A percentile compares a stretch with the other conserved stretches of the same genome.
Conservation (phyloP, 2,113 vertebrate genomes). For the Ammospiza caudacuta region DNA sequence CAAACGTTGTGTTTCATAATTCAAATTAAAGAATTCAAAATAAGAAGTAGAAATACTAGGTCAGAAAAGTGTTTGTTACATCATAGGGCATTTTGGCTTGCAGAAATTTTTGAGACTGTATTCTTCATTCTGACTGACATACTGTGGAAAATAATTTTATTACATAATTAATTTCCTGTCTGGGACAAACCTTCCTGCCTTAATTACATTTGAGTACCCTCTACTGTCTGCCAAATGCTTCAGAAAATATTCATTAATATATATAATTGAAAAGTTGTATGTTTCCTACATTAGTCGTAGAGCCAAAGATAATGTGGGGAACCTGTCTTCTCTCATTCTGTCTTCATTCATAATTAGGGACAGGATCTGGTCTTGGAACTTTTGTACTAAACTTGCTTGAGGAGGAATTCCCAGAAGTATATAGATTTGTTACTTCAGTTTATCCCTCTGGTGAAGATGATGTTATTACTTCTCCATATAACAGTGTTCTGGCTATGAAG, state of each 20-base stretch:
- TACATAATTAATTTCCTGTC: not conserved
- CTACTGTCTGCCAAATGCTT: not conserved
- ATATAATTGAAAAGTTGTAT: not conserved
- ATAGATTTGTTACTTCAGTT: conserved; percentile 89
- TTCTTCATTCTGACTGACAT: not conserved
- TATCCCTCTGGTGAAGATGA: conserved; percentile 94
- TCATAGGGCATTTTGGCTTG: not conserved
- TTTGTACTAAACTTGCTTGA: conserved; percentile 88
- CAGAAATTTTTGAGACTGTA: not conserved
- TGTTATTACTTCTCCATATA: conserved; percentile 96
- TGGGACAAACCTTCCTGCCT: not conserved
- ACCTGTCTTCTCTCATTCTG: not conserved
- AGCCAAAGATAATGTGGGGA: not conserved
- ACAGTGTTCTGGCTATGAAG: conserved; percentile 93
- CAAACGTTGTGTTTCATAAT: not conserved
- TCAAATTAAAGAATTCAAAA: not conserved
- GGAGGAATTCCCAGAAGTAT: conserved; percentile 95
- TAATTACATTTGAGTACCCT: not conserved
- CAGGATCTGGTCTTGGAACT: conserved; percentile 95
- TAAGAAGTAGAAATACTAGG: not conserved
- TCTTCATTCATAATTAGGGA: conserved; percentile 78
- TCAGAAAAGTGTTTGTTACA: not conserved
- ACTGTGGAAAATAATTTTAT: not conserved
- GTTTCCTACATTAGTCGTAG: not conserved
- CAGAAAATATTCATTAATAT: not conserved